phyloP scores from a whole-genome alignment of 2,888 invertebrate species.

The Lasioglossum zephyrum region DNA sequence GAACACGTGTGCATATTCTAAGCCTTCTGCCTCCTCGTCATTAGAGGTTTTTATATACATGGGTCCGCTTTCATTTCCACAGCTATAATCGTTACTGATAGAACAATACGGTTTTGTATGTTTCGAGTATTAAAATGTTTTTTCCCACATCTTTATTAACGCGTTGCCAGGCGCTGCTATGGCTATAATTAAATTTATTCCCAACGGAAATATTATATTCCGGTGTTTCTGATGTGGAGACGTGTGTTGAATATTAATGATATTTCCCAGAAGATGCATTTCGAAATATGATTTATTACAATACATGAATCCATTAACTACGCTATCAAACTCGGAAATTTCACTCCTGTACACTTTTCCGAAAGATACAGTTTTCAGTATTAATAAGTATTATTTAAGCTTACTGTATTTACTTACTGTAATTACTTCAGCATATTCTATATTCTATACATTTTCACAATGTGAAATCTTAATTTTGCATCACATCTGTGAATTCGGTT shows the following conservation, averaged over 20 bases:
- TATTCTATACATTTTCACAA: background rate
- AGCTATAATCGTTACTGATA: slow-evolving; percentile 10
- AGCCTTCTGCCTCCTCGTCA: background rate
- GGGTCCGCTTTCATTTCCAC: background rate
- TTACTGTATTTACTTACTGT: background rate
- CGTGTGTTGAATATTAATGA: background rate
- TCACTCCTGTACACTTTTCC: background rate
- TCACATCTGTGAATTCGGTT: background rate
- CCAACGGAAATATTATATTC: background rate
- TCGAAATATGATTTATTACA: background rate
- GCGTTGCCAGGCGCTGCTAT: background rate
- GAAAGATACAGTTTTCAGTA: background rate
- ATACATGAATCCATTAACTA: background rate
- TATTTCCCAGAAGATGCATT: background rate
- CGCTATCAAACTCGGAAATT: background rate
- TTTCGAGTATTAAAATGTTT: slow-evolving; percentile 1
- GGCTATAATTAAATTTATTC: background rate
- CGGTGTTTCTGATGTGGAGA: background rate
- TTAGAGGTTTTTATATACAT: slow-evolving; percentile 2
- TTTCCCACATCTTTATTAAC: background rate
- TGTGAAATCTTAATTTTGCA: background rate
- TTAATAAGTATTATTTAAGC: background rate
- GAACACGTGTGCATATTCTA: slow-evolving; percentile 10
- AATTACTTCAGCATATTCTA: too few relatives aligned
- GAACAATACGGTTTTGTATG: background rate